Evolutionary conservation across 37 sponge, comb jelly and placozoan genomes (phyloP), one percentile per base, ranked within the genome.

Genomic region (Cliona cf. orientalis): DNA sequence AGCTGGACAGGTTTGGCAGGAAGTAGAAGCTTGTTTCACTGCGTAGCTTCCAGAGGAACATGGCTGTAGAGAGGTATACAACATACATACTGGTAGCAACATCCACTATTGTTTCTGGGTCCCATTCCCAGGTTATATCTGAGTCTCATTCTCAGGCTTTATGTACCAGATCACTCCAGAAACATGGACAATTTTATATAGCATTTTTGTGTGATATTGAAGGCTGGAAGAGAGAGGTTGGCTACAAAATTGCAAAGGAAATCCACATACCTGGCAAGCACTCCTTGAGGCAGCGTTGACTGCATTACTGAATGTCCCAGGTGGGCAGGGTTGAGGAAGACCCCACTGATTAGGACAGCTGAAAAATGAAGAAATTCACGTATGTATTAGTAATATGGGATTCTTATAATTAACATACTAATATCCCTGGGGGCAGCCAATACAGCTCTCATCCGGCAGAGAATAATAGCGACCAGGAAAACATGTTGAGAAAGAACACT

Each of bases 331-430:
- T 34, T 33, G 37, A 46, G 86, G 86, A 23, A 61, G 43, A 36
- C 39, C 28, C 71, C 79, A 41, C 80, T 74, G 79, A 31, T 86
- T 73, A 25, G 79, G 59, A 79, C 86, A 86, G 80, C 86, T 86
- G 46, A 31, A 37, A 23, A 28, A 60, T 12, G 5, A 58, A 32
- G 42, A 42, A n/a, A 26, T 29, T 5, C 11, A 45, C 45, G 12
- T 46, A n/a, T n/a, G n/a, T 44, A 29, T 12, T 11, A 19, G 75
- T 37, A 34, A 31, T 3, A 34, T 3, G 39, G n/a, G 9, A 3
- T 36, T 6, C 4, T 5, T 63, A 61, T 63, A 42, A 12, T 9
- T 56, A 2, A 78, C 86, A n/a, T 72, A 86, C 86, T 79, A 86
- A 80, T 86, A 72, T 7, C 86, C 86, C 21, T n/a, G 55, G 1